Evolutionary conservation across 2,797 vertebrate genomes (phyloP).

Genomic region (Spizella passerina): DNA sequence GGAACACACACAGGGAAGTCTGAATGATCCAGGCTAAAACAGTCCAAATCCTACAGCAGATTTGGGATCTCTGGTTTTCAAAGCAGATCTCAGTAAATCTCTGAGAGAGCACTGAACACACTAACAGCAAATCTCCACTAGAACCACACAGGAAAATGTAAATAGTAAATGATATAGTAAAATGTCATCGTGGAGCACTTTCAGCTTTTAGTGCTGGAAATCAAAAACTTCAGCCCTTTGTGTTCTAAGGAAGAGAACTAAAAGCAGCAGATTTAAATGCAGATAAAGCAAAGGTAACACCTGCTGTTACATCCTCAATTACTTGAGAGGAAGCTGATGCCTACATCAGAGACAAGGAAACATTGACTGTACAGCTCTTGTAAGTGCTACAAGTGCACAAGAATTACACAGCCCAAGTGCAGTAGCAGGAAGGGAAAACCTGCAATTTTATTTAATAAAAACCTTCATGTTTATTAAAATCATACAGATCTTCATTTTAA

Average conservation of each 20-base stretch:
- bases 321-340: neutral
- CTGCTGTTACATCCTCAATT: constrained; percentile 23
- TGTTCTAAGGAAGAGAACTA: constrained; percentile 26
- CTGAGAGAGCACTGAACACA: neutral
- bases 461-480: neutral
- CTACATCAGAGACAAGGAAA: constrained; percentile 5
- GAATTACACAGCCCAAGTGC: neutral
- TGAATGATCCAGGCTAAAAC: neutral
- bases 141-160: neutral
- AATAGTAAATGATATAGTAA: constrained; percentile 3
- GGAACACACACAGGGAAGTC: neutral
- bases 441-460: neutral
- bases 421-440: neutral
- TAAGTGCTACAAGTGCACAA: neutral
- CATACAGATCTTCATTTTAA: neutral
- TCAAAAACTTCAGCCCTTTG: neutral
- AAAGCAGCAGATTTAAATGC: neutral
- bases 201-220: neutral
- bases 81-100: constrained; percentile 5
- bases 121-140: constrained; percentile 5
- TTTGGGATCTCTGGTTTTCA: neutral
- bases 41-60: neutral
- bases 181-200: constrained; percentile 13
- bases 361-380: neutral
- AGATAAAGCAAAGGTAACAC: constrained; percentile 27